phyloP scores from a whole-genome alignment of 1,140 invertebrate species.

The Eueides isabella region DNA sequence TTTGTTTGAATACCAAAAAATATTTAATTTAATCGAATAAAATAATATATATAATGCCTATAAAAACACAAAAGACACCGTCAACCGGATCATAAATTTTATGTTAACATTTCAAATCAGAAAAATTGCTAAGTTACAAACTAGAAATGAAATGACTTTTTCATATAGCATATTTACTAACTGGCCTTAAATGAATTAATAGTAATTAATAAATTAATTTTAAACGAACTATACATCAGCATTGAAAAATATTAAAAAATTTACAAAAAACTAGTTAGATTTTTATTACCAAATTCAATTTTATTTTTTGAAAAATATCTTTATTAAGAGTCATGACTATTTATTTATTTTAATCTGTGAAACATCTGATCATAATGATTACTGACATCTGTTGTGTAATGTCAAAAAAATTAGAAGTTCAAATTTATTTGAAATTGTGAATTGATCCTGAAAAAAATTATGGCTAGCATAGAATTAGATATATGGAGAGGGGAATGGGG shows the following conservation, averaged over 20 bases:
- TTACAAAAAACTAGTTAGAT: background rate
- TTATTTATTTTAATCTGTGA: background rate
- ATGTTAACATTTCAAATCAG: constrained; percentile 26
- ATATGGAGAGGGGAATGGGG: constrained; percentile 93
- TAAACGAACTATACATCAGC: background rate
- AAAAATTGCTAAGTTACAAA: constrained; percentile 20
- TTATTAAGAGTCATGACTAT: background rate
- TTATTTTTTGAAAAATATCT: too few relatives aligned
- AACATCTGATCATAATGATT: background rate
- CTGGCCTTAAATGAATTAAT: background rate
- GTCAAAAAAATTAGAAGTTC: constrained; percentile 44
- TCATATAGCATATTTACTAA: background rate
- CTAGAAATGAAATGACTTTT: constrained; percentile 1
- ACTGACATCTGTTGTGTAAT: constrained; percentile 41
- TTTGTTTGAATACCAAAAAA: constrained; percentile 35
- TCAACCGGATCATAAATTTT: constrained; percentile 33
- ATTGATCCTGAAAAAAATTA: constrained; percentile 40
- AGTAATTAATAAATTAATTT: background rate
- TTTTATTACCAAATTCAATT: background rate
- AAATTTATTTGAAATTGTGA: constrained; percentile 18
- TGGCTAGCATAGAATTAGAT: constrained; percentile 85
- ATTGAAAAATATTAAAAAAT: background rate
- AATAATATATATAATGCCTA: constrained; percentile 30
- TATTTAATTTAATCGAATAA: constrained; percentile 4
- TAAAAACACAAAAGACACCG: constrained; percentile 31